Conservation (phyloP, 2,888 invertebrate genomes). For the Timema podura region DNA sequence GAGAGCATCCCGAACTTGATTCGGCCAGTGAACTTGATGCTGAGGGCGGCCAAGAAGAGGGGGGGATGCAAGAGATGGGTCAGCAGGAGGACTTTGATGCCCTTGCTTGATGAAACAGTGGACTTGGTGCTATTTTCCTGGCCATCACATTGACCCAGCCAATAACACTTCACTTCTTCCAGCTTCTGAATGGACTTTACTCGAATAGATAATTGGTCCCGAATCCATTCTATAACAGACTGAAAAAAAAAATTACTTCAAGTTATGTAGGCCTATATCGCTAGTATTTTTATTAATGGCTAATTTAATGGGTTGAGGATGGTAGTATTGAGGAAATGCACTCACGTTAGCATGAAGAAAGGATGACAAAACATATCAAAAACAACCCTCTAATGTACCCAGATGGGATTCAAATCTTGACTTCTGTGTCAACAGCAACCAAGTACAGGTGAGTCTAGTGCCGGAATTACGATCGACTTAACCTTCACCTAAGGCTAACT, state of each 20-base stretch:
- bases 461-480: too few species aligned
- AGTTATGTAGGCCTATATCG: too few species aligned
- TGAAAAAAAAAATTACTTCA: conserved; percentile 33
- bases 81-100: conserved; percentile 44
- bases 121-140: conserved; percentile 13
- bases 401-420: too few species aligned
- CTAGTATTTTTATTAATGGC: too few species aligned
- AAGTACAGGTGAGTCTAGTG: too few species aligned
- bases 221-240: conserved; percentile 46
- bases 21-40: conserved; percentile 51
- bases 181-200: conserved; percentile 41
- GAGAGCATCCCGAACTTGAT: conserved; percentile 46
- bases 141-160: conserved; percentile 38
- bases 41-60: conserved; percentile 49
- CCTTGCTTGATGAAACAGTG: conserved; percentile 6
- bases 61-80: conserved; percentile 46
- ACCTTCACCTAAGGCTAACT: too few species aligned
- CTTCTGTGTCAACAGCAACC: too few species aligned
- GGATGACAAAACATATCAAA: too few species aligned
- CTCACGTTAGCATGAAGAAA: too few species aligned
- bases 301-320: too few species aligned
- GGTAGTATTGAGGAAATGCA: too few species aligned
- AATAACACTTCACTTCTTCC: conserved; percentile 36
- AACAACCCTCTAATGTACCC: too few species aligned
- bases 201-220: conserved; percentile 44